Base-by-base conservation (phyloP, 2,888 invertebrate genomes). In the Synergus umbraculus region DNA sequence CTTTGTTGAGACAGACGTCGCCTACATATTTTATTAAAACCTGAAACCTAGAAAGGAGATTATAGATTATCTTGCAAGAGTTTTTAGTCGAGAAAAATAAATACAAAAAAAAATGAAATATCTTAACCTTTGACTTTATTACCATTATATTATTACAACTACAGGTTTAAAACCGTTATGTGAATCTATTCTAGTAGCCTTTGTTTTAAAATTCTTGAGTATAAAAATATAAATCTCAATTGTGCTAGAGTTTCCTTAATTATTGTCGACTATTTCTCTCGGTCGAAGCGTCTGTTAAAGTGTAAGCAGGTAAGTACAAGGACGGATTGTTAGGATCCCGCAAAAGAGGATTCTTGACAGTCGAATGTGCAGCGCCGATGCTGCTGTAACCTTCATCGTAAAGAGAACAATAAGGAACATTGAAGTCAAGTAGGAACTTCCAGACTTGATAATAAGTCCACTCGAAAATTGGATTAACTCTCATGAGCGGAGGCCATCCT, bases 381-480 rank as follows among this genome's bases (percentile, higher is more conserved):
- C 92, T 92, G 9, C 91, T 89, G 73, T 93, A 97, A 93, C 99
- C 99, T 90, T 94, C 92, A 91, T 99, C 96, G 91, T 99, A 99
- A 0, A 99, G 93, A 54, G 94, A 93, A 91, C 99, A 99, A 90
- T 99, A 99, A 37, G 98, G 97, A 79, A 99, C 95, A 81, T 95
- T 93, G 77, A 96, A 94, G 65, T 94, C 93, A 37, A 96, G 92
- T 7, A 99, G 94, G 89, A 98, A 98, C 79, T 95, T 94, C 99
- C 99, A 99, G 81, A 99, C 95, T 89, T 98, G 96, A 43, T 94
- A 94, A 91, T 98, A 99, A 12, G 94, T 94, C 99, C 99, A 99
- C 87, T 97, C 95, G n/a, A 99, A 93, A 18, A 99, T 92, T 0
- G 99, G 99, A 88, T 95, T 97, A 5, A 98, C 96, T 69, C 99